Conservation (phyloP, 2,113 vertebrate genomes). For the Thomomys bottae region DNA sequence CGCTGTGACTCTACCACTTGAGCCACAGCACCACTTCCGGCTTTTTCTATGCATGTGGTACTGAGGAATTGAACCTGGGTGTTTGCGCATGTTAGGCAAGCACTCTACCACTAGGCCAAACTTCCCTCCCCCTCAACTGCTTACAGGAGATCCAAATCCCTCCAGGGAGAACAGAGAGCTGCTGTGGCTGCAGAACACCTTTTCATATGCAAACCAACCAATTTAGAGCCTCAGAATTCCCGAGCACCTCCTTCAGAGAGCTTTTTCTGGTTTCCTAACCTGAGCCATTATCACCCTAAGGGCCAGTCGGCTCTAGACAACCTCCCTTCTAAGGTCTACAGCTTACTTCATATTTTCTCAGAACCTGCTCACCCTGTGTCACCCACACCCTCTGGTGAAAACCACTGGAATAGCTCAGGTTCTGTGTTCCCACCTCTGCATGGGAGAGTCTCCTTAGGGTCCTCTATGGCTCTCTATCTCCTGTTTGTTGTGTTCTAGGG, state of each 20-base stretch:
- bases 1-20: too few relatives aligned
- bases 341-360: not conserved
- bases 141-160: too few relatives aligned
- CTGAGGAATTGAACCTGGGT: too few relatives aligned
- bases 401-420: too few relatives aligned
- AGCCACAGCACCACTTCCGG: too few relatives aligned
- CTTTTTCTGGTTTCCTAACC: not conserved
- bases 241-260: not conserved
- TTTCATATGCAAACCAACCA: not conserved
- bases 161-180: not conserved
- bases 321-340: not conserved
- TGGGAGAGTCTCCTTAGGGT: too few relatives aligned
- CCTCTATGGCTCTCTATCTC: not conserved
- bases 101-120: too few relatives aligned
- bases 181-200: not conserved
- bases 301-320: not conserved
- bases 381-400: not conserved
- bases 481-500: not conserved
- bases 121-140: too few relatives aligned
- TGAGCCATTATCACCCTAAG: not conserved
- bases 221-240: too few relatives aligned
- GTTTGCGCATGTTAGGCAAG: too few relatives aligned
- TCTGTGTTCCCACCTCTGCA: too few relatives aligned
- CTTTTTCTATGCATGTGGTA: too few relatives aligned
- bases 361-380: not conserved